Percentiles rank a stretch among this genome's conserved stretches.
Conservation (phyloP, 2,888 invertebrate genomes). For the Polylopha cassiicola region DNA sequence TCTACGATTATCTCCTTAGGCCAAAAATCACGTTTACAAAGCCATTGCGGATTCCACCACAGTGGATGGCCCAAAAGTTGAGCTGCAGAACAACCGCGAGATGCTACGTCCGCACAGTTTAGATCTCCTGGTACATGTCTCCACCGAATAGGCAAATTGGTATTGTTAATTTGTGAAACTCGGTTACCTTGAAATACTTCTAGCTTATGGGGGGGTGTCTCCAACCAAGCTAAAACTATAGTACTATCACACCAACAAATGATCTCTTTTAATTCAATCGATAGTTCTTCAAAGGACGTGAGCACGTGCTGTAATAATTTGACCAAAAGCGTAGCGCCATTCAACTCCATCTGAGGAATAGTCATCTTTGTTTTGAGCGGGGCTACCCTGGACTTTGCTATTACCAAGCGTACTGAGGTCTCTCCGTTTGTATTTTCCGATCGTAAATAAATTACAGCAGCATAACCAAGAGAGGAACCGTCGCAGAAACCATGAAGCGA, state of each 20-base stretch:
- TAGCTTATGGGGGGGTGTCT: slow-evolving; percentile 5
- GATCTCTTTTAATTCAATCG: not conserved
- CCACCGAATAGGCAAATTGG: not conserved
- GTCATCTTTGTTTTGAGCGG: slow-evolving; percentile 4
- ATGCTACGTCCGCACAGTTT: not conserved
- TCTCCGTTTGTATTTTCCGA: not conserved
- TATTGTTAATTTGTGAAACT: not conserved
- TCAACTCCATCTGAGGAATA: slow-evolving; percentile 5
- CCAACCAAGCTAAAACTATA: slow-evolving; percentile 9
- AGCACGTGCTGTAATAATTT: not conserved
- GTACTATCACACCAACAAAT: slow-evolving; percentile 11
- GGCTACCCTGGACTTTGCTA: slow-evolving; percentile 8
- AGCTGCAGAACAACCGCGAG: not conserved
- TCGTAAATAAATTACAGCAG: not conserved
- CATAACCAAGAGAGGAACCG: not conserved
- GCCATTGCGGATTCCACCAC: slow-evolving; percentile 3
- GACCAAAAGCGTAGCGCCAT: not conserved
- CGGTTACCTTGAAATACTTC: slow-evolving; percentile 8
- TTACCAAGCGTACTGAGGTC: not conserved
- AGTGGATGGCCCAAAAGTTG: not conserved
- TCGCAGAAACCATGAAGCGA: slow-evolving; percentile 1
- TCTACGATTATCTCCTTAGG: no score
- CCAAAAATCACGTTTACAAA: not conserved
- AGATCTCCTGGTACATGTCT: not conserved
- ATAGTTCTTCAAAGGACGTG: not conserved